phyloP scores from a whole-genome alignment of 2,888 invertebrate species.

The Fabriciana adippe region DNA sequence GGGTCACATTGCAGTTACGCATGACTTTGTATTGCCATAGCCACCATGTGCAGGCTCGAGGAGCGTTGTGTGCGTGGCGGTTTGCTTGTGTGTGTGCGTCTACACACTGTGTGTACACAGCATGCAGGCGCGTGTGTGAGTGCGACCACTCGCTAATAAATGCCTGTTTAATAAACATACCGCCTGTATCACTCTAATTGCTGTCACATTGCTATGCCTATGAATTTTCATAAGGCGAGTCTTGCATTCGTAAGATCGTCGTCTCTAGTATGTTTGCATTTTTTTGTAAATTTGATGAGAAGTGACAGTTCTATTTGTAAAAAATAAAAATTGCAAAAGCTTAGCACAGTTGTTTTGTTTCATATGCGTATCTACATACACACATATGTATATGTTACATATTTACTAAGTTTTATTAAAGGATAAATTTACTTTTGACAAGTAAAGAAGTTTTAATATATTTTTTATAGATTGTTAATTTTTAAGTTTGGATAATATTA shows the following conservation, averaged over 20 bases:
- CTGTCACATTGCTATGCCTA: slow-evolving; percentile 37
- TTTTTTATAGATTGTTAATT: too few species aligned
- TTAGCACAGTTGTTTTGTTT: background rate
- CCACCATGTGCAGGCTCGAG: too few species aligned
- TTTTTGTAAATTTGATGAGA: background rate
- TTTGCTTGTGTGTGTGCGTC: background rate
- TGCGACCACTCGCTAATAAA: slow-evolving; percentile 18
- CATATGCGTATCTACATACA: too few species aligned
- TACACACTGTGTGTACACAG: background rate
- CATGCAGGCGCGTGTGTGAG: background rate
- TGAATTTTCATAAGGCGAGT: slow-evolving; percentile 36
- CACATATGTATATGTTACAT: too few species aligned
- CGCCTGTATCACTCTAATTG: slow-evolving; percentile 30
- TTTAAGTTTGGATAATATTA: too few species aligned
- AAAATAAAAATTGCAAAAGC: background rate
- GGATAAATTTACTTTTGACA: too few species aligned
- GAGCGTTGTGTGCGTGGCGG: background rate
- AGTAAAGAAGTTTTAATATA: too few species aligned
- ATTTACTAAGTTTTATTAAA: too few species aligned
- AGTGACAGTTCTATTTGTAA: background rate
- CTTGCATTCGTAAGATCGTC: slow-evolving; percentile 19
- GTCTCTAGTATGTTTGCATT: background rate
- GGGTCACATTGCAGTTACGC: slow-evolving; percentile 25
- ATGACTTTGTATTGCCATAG: slow-evolving; percentile 9
- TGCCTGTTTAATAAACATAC: slow-evolving; percentile 31